Conservation (phyloP, 2,797 vertebrate genomes). For the Typhlichthys eigenmanni region DNA sequence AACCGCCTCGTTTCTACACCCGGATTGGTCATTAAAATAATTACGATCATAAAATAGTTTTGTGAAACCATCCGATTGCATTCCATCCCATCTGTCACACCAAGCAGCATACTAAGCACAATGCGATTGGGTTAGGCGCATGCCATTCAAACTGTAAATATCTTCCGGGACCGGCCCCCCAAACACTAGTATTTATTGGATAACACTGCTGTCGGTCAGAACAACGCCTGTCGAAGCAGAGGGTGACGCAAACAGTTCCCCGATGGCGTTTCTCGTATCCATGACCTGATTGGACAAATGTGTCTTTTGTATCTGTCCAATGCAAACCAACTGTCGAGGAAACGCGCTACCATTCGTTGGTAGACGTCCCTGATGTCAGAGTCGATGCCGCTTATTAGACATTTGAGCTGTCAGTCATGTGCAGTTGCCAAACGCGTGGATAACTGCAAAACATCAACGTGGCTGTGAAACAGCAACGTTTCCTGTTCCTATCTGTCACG, state of each 20-base stretch:
- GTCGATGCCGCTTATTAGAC: constrained; percentile 23
- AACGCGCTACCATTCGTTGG: constrained; percentile 45
- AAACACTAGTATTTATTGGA: constrained; percentile 65
- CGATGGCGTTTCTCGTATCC: constrained; percentile 36
- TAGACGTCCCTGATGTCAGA: background rate
- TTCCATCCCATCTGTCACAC: constrained; percentile 34
- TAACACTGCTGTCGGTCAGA: constrained; percentile 27
- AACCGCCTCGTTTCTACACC: constrained; percentile 73
- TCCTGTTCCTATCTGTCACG: constrained; percentile 69
- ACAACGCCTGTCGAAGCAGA: constrained; percentile 30
- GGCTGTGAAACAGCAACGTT: constrained; percentile 51
- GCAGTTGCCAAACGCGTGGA: constrained; percentile 49
- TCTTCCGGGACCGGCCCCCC: constrained; percentile 27
- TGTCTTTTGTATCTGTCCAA: constrained; percentile 37
- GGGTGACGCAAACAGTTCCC: constrained; percentile 58
- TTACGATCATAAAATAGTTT: background rate
- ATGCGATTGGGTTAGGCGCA: constrained; percentile 36
- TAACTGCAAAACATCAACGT: constrained; percentile 75
- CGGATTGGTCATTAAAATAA: constrained; percentile 58
- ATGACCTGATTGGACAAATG: constrained; percentile 45
- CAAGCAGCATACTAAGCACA: constrained; percentile 70
- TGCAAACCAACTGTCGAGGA: background rate
- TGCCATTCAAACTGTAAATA: constrained; percentile 49
- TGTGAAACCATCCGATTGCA: constrained; percentile 36
- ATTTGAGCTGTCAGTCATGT: constrained; percentile 49